phyloP scores from a whole-genome alignment of 1,140 invertebrate genomes.

The Tribolium castaneum region DNA sequence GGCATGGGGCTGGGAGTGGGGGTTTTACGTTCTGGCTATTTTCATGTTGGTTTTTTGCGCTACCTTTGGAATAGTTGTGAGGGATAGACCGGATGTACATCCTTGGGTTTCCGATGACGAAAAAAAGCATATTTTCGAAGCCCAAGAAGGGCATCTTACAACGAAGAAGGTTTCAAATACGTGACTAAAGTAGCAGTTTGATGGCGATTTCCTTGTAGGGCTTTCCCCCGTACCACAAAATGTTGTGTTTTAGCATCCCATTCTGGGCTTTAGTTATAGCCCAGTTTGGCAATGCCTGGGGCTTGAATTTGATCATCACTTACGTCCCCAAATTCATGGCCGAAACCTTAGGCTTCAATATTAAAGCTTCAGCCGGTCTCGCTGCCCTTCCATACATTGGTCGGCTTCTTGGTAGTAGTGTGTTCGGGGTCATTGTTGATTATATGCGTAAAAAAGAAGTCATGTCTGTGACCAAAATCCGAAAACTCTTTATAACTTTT shows the following conservation, averaged over 20 bases:
- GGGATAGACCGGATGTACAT: slow-evolving; percentile 79
- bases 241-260: slow-evolving; percentile 70
- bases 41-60: slow-evolving; percentile 70
- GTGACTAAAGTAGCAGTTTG: too few species aligned
- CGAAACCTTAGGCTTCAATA: slow-evolving; percentile 83
- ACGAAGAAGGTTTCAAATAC: slow-evolving; percentile 66
- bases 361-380: slow-evolving; percentile 76
- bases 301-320: slow-evolving; percentile 84
- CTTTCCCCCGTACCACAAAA: slow-evolving; percentile 68
- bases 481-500: slow-evolving; percentile 77
- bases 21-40: slow-evolving; percentile 46
- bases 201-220: too few species aligned
- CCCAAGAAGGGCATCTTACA: slow-evolving; percentile 68
- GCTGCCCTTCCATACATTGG: slow-evolving; percentile 77
- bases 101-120: slow-evolving; percentile 82
- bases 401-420: slow-evolving; percentile 71
- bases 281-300: slow-evolving; percentile 81
- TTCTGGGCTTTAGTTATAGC: slow-evolving; percentile 74
- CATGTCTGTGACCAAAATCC: slow-evolving; percentile 71
- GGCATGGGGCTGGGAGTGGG: slow-evolving; percentile 72
- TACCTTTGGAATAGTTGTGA: slow-evolving; percentile 65
- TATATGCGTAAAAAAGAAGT: slow-evolving; percentile 68
- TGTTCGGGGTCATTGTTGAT: slow-evolving; percentile 77
- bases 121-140: slow-evolving; percentile 77
- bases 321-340: slow-evolving; percentile 84